These are phyloP conservation scores for Dolichopus griseipennis DNA, from an alignment of 2,888 invertebrate genomes.

Conservation along the genomic window DNA sequence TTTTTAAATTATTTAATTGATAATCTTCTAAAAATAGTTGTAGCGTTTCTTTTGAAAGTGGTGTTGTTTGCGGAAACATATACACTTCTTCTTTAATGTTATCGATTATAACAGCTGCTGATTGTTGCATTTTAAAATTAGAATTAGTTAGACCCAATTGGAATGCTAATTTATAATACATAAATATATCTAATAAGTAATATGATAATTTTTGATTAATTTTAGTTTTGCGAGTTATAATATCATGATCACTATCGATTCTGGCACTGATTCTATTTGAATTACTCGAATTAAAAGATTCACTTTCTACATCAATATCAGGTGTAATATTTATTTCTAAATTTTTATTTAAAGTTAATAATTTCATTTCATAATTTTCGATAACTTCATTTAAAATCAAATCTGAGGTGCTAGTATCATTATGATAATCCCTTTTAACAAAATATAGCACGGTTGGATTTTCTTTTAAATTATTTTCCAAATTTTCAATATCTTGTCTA, in stretches of 20 bases:
- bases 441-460: conserved; percentile 1
- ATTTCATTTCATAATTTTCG: not conserved
- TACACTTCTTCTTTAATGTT: not conserved
- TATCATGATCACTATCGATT: too few relatives aligned
- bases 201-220: not conserved
- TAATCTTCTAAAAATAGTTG: not conserved
- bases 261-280: not conserved
- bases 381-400: not conserved
- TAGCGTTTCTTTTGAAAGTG: not conserved
- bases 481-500: not conserved
- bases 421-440: conserved; percentile 1
- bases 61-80: not conserved
- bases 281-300: not conserved
- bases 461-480: not conserved
- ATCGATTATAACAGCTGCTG: conserved; percentile 1
- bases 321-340: too few relatives aligned
- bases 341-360: not conserved
- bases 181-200: conserved; percentile 2
- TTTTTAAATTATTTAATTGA: not conserved
- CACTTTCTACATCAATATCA: not conserved
- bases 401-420: not conserved
- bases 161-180: conserved; percentile 8
- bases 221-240: not conserved
- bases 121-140: not conserved
- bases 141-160: conserved; percentile 7